Evolutionary conservation across 1,140 invertebrate species (phyloP).

Genomic region (Drosophila subpulchrella): DNA sequence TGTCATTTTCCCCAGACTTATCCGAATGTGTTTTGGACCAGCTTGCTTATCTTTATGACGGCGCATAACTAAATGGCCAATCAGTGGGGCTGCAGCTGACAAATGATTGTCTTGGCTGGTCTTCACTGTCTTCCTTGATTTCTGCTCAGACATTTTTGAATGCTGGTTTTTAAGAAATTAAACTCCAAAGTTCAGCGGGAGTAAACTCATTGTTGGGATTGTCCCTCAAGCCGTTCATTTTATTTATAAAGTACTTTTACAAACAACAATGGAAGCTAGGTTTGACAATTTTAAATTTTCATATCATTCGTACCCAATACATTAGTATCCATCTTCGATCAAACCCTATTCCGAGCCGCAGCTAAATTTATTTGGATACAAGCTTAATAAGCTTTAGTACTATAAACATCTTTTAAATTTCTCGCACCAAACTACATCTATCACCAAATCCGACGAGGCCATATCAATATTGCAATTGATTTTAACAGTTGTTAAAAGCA

Average conservation of each 20-base stretch:
- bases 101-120: slow-evolving; percentile 55
- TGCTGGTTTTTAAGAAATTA: slow-evolving; percentile 23
- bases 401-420: neutral
- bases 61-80: slow-evolving; percentile 77
- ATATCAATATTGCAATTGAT: slow-evolving; percentile 78
- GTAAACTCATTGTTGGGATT: slow-evolving; percentile 32
- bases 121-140: slow-evolving; percentile 15
- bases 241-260: neutral
- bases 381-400: no score
- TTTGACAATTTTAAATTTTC: no score
- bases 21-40: slow-evolving; percentile 39
- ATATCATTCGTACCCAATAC: no score
- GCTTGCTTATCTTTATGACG: slow-evolving; percentile 74
- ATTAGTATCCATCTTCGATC: no score
- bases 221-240: slow-evolving; percentile 7
- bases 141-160: slow-evolving; percentile 25
- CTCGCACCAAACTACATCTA: neutral
- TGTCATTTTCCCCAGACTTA: slow-evolving; percentile 40
- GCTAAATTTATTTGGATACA: no score
- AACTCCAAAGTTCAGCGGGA: slow-evolving; percentile 26
- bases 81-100: slow-evolving; percentile 62
- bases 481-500: slow-evolving; percentile 78
- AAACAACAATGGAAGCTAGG: no score
- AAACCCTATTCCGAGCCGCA: no score
- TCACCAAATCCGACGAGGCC: slow-evolving; percentile 43